These are phyloP conservation scores for Saccopteryx bilineata DNA, from an alignment of 2,113 vertebrate genomes.

Conservation along the genomic window DNA sequence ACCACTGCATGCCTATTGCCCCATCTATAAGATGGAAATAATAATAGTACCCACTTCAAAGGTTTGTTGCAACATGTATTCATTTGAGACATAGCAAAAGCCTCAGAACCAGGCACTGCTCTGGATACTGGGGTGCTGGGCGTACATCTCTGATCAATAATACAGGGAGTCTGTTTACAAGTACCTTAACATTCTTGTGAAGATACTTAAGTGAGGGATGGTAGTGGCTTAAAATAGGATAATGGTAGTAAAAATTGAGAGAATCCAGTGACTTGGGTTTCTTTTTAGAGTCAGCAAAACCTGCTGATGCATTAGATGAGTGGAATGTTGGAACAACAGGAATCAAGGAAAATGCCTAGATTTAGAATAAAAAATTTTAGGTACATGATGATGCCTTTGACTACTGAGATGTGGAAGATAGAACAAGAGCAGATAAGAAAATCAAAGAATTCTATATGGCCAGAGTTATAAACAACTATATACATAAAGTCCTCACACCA, in stretches of 20 bases:
- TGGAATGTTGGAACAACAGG: not conserved
- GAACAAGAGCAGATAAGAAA: not conserved
- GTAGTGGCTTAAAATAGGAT: not conserved
- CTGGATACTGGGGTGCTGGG: not conserved
- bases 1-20: not conserved
- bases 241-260: not conserved
- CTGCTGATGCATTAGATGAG: not conserved
- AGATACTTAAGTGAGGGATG: conserved; percentile 4
- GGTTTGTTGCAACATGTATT: conserved; percentile 4
- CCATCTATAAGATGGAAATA: not conserved
- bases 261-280: not conserved
- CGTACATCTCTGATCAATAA: not conserved
- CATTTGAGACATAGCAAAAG: not conserved
- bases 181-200: not conserved
- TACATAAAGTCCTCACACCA: not conserved
- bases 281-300: not conserved
- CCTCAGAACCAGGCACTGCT: not conserved
- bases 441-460: conserved; percentile 19
- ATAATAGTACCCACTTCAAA: not conserved
- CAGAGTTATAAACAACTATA: not conserved
- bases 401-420: not conserved
- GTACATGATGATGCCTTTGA: not conserved
- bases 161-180: not conserved
- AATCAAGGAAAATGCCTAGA: not conserved
- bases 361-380: conserved; percentile 29